Evolutionary conservation across 1,140 invertebrate species (phyloP), one percentile per base, ranked within the genome.

Genomic region (Telenomus remus): DNA sequence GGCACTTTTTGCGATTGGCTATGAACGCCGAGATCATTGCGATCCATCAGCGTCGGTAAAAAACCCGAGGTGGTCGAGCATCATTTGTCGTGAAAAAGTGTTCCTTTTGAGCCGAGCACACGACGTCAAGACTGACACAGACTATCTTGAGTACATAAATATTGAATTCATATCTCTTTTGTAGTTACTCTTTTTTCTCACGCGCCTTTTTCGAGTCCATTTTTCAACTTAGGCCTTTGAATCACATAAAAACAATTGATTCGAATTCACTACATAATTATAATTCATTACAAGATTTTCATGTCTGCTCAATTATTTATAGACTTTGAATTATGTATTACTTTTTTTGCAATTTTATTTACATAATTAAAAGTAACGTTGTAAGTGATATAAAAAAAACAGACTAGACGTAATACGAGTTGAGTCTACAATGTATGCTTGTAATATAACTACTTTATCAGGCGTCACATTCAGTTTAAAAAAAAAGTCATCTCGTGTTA

Each of bases 81-180:
- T 68, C 34, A 57, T 66, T 74, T 61, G 35, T 5, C 39, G 48
- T 49, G 68, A 75, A 75, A 75, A 75, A 27, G 27, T 16, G 39
- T 48, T 63, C 72, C 34, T 75, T 75, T 68, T 51, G 13, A 68
- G 47, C 19, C 56, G 37, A 75, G 57, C 64, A 50, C 11, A 61
- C 37, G 50, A 66, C 34, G 43, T 11, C 34, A 49, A 56, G 71
- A 74, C 61, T 53, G 54, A 54, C 60, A 66, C 49, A 56, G 56
- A 50, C 56, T 61, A 74, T 74, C 61, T 55, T 12, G 46, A 74
- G 61, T 74, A 61, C 71, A 74, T 74, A 74, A 74, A 74, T 56
- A 74, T 74, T 56, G 61, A 66, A 54, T 16, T 10, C 63, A 48
- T 74, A 66, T 66, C 71, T 66, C 33, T n/a, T 44, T 4, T 44